Base-by-base conservation (phyloP, 2,797 vertebrate species). In the Novumbra hubbsi region DNA sequence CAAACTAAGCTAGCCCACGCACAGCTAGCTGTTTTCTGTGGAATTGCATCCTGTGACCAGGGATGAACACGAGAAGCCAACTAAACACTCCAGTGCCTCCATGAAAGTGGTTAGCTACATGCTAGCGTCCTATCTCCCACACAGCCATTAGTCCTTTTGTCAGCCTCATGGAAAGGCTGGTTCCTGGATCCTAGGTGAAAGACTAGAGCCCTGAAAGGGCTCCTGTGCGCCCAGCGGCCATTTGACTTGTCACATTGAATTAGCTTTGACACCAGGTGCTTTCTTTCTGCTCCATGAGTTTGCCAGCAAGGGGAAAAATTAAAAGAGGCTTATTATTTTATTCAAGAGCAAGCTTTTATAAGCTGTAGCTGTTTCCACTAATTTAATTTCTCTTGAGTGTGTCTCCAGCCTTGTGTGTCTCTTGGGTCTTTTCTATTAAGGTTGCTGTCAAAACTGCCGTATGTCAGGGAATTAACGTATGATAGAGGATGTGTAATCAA, bases 181-280 rank as follows among this genome's bases (percentile, higher is more conserved):
- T n/a, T 57, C 55, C 24, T 3, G 55, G 21, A 60, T 24, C 21
- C 11, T 11, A 0, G 3, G 55, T 27, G 19, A 11, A 12, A 12
- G 7, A 24, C 15, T 50, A 50, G 17, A 60, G 21, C 55, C 55
- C 21, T 12, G 21, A 60, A 60, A 24, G 55, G 9, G 55, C 21
- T 60, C 74, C 75, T 70, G 11, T 73, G 68, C 70, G 80, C 60
- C 41, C 34, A n/a, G 45, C 75, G 67, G 65, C 69, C 73, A 74
- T 78, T 65, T 76, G 62, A 48, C 57, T 74, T 77, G 74, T 79
- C 80, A 74, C 72, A 75, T 79, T 67, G 65, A 66, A 78, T 80
- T 83, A 74, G 57, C 63, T 71, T 50, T 24, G 76, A 68, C 78
- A 70, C 74, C 74, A 73, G 74, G 72, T 76, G 72, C n/a, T 60